Evolutionary conservation across 2,888 invertebrate species (phyloP).

Genomic region (Yponomeuta sedellus): DNA sequence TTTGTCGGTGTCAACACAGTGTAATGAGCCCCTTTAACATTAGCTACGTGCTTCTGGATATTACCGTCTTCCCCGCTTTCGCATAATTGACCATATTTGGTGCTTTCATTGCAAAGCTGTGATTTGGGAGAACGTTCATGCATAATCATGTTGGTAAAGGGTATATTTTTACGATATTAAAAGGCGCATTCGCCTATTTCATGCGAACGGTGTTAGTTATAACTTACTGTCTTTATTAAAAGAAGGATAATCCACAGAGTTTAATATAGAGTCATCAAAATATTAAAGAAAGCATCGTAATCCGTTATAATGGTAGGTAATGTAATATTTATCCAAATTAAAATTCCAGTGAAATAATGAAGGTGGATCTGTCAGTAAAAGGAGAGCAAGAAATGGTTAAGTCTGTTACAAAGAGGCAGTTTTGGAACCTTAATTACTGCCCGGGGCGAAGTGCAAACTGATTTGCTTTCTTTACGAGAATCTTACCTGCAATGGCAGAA

Average conservation of each 20-base stretch:
- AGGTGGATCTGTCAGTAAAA: background rate
- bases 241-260: conserved; percentile 12
- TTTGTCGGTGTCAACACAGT: conserved; percentile 73
- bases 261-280: conserved; percentile 14
- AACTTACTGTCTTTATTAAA: background rate
- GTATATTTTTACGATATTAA: background rate
- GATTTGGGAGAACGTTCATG: background rate
- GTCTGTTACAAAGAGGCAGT: conserved; percentile 55
- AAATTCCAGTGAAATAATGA: conserved; percentile 6
- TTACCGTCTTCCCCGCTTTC: conserved; percentile 33
- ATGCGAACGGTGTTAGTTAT: too few relatives aligned
- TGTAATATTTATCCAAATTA: conserved; percentile 11
- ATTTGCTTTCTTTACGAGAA: conserved; percentile 16
- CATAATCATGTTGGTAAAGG: background rate
- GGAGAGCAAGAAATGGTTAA: conserved; percentile 19
- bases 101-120: background rate
- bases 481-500: conserved; percentile 35
- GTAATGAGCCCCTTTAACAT: conserved; percentile 68
- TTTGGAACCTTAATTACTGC: conserved; percentile 69
- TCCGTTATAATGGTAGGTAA: conserved; percentile 7
- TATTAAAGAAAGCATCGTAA: conserved; percentile 5
- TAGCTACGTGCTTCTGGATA: conserved; percentile 57
- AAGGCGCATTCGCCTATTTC: background rate
- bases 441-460: conserved; percentile 52
- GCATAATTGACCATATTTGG: conserved; percentile 11